A percentile compares a stretch with the other conserved stretches of the same genome.
Conservation (phyloP, 2,113 vertebrate species). For the Brachyistius frenatus region DNA sequence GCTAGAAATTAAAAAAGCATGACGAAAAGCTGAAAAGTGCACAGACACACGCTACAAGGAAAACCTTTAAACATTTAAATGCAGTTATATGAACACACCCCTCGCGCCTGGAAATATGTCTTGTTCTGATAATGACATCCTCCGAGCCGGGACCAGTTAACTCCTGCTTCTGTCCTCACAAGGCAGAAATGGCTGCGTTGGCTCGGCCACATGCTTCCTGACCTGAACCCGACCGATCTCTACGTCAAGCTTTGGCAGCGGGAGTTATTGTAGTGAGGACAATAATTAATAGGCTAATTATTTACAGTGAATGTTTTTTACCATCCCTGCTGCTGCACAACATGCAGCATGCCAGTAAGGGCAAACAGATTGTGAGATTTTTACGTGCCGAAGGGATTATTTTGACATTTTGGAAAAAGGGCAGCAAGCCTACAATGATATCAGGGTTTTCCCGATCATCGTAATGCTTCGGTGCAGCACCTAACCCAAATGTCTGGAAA, state of each 20-base stretch:
- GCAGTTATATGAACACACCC: neutral
- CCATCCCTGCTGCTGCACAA: neutral
- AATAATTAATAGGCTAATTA: conserved; percentile 27
- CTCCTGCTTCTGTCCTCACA: neutral
- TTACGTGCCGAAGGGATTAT: neutral
- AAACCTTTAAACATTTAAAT: neutral
- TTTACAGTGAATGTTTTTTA: conserved; percentile 18
- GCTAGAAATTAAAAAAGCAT: conserved; percentile 2
- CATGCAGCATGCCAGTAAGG: neutral
- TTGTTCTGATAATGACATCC: neutral
- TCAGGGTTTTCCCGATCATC: neutral
- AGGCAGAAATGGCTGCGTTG: too few species aligned
- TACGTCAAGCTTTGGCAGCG: too few species aligned
- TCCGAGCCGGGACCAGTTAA: too few species aligned
- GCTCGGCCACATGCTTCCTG: neutral
- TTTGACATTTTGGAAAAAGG: neutral
- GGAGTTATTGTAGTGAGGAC: neutral
- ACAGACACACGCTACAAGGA: neutral
- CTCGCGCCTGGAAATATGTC: neutral
- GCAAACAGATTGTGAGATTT: conserved; percentile 27
- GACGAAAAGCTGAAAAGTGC: neutral
- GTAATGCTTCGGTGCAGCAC: too few species aligned
- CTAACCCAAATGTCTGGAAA: too few species aligned
- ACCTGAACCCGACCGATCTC: too few species aligned
- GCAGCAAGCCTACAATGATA: neutral